phyloP scores from a whole-genome alignment of 1,140 invertebrate species.

The Ips nitidus region DNA sequence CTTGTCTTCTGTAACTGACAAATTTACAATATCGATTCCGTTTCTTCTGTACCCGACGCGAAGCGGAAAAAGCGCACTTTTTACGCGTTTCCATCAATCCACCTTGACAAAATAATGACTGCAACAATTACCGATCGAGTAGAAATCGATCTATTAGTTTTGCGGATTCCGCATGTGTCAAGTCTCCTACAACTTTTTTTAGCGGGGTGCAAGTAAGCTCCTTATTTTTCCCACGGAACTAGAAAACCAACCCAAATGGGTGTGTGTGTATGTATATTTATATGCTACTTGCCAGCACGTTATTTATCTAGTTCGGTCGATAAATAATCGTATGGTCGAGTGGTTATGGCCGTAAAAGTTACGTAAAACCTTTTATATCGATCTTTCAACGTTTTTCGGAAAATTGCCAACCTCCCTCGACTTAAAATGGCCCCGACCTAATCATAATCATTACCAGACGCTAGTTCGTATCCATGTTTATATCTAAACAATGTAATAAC shows the following conservation, averaged over 20 bases:
- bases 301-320: slow-evolving; percentile 3
- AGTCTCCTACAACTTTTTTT: not conserved
- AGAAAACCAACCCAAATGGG: not conserved
- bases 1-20: slow-evolving; percentile 2
- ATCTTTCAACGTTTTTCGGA: too few relatives aligned
- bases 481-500: too few relatives aligned
- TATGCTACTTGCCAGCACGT: not conserved
- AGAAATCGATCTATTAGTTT: slow-evolving; percentile 28
- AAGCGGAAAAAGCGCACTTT: slow-evolving; percentile 11
- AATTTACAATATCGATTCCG: slow-evolving; percentile 32
- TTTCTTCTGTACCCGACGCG: slow-evolving; percentile 6
- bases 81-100: slow-evolving; percentile 25
- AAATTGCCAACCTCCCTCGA: too few relatives aligned
- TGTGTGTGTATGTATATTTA: not conserved
- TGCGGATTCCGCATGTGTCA: not conserved
- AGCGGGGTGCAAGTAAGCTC: not conserved
- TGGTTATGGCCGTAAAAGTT: not conserved
- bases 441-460: too few relatives aligned
- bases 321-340: not conserved
- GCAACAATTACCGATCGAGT: slow-evolving; percentile 16
- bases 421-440: too few relatives aligned
- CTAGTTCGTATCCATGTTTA: too few relatives aligned
- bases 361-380: not conserved
- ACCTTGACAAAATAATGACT: slow-evolving; percentile 29
- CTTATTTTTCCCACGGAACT: not conserved